Evolutionary conservation across 2,888 invertebrate species (phyloP).

Genomic region (Trileptium ribeirensis): DNA sequence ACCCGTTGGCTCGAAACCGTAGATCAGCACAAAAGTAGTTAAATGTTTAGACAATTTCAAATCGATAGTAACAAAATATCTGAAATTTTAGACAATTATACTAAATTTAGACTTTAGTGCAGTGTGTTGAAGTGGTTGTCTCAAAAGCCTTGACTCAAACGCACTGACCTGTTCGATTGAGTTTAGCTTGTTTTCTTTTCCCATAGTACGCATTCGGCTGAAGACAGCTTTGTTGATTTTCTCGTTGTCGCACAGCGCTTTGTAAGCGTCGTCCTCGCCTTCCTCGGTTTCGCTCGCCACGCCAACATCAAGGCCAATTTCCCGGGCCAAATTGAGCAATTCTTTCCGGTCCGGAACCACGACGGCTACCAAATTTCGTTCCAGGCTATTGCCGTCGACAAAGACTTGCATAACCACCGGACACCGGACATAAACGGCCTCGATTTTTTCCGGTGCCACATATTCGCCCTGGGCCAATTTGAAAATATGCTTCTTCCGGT

Average conservation of each 20-base stretch:
- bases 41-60: no score
- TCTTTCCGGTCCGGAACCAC: constrained; percentile 53
- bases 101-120: no score
- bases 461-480: constrained; percentile 56
- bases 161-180: constrained; percentile 39
- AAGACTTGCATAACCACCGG: constrained; percentile 53
- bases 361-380: constrained; percentile 53
- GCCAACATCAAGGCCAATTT: neutral
- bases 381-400: constrained; percentile 53
- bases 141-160: no score
- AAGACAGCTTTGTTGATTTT: constrained; percentile 20
- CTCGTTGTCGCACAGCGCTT: neutral
- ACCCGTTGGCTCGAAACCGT: no score
- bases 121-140: no score
- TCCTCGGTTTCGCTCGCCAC: neutral
- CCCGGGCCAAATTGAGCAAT: constrained; percentile 36
- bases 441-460: constrained; percentile 55
- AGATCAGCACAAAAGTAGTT: no score
- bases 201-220: constrained; percentile 26
- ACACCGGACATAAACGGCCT: constrained; percentile 52
- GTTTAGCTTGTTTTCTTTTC: constrained; percentile 39
- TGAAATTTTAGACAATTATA: no score
- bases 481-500: constrained; percentile 56
- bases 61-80: no score
- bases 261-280: no score